phyloP scores from a whole-genome alignment of 1,140 invertebrate species.

The Achroia grisella region DNA sequence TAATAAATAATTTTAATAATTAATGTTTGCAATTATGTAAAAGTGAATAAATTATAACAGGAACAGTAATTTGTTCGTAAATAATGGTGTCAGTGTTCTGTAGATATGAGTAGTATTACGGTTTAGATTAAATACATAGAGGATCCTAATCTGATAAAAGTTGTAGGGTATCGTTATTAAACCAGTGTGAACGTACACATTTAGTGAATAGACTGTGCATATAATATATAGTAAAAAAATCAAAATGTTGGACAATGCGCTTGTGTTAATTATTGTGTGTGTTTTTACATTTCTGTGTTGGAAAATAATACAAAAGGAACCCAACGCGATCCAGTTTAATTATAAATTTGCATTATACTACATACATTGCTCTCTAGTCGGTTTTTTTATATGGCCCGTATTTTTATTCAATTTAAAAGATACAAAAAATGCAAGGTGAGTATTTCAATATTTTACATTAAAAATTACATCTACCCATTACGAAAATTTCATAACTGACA shows the following conservation, averaged over 20 bases:
- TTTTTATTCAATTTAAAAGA: constrained; percentile 44
- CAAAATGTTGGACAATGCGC: constrained; percentile 40
- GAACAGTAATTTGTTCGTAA: too few relatives aligned
- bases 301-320: constrained; percentile 32
- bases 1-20: too few relatives aligned
- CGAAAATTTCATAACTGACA: too few relatives aligned
- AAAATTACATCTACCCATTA: too few relatives aligned
- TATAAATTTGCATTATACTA: constrained; percentile 37
- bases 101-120: too few relatives aligned
- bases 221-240: neutral
- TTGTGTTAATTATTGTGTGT: constrained; percentile 23
- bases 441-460: constrained; percentile 17
- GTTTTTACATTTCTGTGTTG: constrained; percentile 25
- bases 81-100: too few relatives aligned
- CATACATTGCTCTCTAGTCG: constrained; percentile 21
- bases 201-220: constrained; percentile 10
- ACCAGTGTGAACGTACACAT: constrained; percentile 21
- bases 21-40: too few relatives aligned
- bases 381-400: constrained; percentile 41
- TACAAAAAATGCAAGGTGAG: constrained; percentile 49
- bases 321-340: constrained; percentile 41
- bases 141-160: constrained; percentile 7
- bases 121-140: neutral
- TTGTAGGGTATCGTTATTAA: constrained; percentile 13
- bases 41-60: too few relatives aligned